Evolutionary conservation across 2,113 vertebrate genomes (phyloP), one percentile per base, ranked within the genome.

Genomic region (Equus przewalskii): DNA sequence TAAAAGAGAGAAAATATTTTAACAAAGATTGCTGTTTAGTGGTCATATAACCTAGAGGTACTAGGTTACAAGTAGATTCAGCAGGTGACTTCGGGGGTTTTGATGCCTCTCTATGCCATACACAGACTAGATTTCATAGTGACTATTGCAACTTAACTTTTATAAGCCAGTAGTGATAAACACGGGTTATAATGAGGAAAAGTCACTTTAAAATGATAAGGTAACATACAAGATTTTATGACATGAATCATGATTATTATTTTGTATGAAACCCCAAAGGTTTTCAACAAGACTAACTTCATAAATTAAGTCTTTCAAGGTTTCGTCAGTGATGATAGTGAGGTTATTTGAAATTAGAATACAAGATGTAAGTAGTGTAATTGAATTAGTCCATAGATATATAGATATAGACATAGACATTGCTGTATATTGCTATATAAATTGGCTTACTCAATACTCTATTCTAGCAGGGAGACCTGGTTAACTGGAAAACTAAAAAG

Each of bases 301-400:
- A 70, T 58, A 76, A 44, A 92, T 65, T 60, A 56, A 93, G 76
- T 81, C 11, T 92, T 94, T 62, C 26, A 83, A 21, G 1, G 11
- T 75, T 54, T 62, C 44, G 26, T 80, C 60, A 76, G 12, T 41
- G 3, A 96, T 46, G 22, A 90, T 56, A 84, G 54, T 51, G 8
- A 62, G 6, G 33, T 62, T 78, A 65, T 70, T 89, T 89, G 33
- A 92, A 79, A 72, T 94, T 36, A 84, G 46, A 94, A 80, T 94
- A 10, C 6, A 96, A 67, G 41, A 19, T 7, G 30, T 64, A 62
- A 9, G 21, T 58, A 73, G 7, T 10, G 19, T 46, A 62, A 69
- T 12, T 69, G 33, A 81, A 81, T 58, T 92, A 13, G 16, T n/a
- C 60, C 5, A 28, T 21, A 89, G 33, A 70, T 60, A 58, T 16